Base-by-base conservation (phyloP, 2,797 vertebrate species). In the Danio choprae region DNA sequence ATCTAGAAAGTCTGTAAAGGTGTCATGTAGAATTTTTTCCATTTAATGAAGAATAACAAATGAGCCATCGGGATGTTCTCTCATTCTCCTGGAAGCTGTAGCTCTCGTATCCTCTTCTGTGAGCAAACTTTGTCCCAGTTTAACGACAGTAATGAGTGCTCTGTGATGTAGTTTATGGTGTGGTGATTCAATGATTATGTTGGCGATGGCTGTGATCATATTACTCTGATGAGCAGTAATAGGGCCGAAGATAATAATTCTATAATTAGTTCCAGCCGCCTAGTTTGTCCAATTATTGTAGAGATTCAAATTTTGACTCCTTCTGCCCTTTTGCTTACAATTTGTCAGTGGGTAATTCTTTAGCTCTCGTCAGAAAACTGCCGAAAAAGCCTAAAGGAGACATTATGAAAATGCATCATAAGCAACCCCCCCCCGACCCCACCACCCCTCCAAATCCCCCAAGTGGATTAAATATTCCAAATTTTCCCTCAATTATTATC, bases 321-420 rank as follows among this genome's bases (percentile, higher is more conserved):
- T 65, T 90, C 48, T 81, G 92, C 94, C 92, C 92, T 92, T 93
- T 93, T 92, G 92, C 93, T 92, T 93, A 90, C 92, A 93, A 76
- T 86, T 79, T 81, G 16, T 60, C 71, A 76, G 40, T 75, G 71
- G 83, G 77, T 55, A 72, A 62, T 72, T 78, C 44, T 84, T 44
- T 76, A 79, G 74, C 40, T 43, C 44, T 69, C 59, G 40, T 65
- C 67, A 62, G 36, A 81, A 44, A 59, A 74, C 79, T 80, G 62
- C 56, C 50, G 62, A 62, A 80, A 81, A 81, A 74, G 48, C 80
- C 65, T 79, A 60, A 83, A 83, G 81, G 80, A 85, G 82, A 85
- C 81, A 72, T 87, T 69, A 85, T 78, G 67, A 86, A 83, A 85
- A 83, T 80, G 73, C 74, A 81, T 82, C 81, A 84, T 80, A 68